phyloP scores from a whole-genome alignment of 2,797 vertebrate species.

The Avahi laniger region DNA sequence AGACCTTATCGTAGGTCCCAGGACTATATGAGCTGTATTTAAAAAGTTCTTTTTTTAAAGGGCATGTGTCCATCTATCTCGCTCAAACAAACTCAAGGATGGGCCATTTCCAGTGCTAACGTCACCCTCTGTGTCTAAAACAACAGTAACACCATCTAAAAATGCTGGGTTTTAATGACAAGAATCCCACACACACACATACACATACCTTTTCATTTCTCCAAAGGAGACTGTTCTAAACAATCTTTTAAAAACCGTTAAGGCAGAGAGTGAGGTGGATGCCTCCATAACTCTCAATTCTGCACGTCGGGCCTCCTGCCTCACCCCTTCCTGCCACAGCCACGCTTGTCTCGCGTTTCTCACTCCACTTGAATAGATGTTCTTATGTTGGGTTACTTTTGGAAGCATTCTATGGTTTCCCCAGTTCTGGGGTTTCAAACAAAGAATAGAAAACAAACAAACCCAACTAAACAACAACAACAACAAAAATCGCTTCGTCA shows the following conservation, averaged over 20 bases:
- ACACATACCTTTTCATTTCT: neutral
- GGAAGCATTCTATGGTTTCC: neutral
- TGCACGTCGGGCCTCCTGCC: neutral
- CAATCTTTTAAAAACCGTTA: neutral
- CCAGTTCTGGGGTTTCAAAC: neutral
- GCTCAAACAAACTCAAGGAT: neutral
- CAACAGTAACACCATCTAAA: neutral
- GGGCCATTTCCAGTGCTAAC: neutral
- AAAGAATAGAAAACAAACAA: slow-evolving; percentile 9
- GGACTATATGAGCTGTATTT: neutral
- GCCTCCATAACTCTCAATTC: neutral
- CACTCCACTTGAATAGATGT: neutral
- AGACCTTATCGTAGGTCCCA: neutral
- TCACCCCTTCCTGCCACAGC: neutral
- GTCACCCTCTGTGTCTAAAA: neutral
- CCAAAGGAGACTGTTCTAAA: neutral
- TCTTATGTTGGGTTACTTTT: neutral
- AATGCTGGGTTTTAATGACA: slow-evolving; percentile 19
- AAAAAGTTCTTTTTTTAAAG: slow-evolving; percentile 8
- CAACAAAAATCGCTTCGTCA: neutral
- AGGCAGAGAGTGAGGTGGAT: neutral
- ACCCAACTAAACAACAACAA: neutral
- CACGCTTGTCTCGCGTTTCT: neutral
- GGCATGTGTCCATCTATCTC: neutral
- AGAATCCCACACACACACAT: neutral